These are phyloP conservation scores for Lamellibrachia columna DNA, from an alignment of 2,888 invertebrate species.

Conservation along the genomic window DNA sequence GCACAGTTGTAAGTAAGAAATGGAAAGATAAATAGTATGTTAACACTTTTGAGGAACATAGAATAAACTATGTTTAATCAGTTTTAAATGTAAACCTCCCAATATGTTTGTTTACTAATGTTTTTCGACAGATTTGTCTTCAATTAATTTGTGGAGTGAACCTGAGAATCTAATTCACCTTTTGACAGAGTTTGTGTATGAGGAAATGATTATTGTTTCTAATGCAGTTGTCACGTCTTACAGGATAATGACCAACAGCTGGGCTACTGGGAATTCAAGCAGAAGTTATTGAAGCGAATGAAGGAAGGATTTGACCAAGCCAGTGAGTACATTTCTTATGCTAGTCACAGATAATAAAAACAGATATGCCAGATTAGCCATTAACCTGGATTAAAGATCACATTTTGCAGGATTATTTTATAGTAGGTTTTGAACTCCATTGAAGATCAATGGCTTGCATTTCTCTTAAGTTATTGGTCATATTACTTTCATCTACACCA, in stretches of 20 bases:
- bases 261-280: conserved; percentile 87
- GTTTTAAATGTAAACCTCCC: neutral
- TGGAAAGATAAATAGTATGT: too few relatives aligned
- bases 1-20: too few relatives aligned
- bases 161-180: neutral
- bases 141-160: neutral
- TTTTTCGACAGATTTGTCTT: neutral
- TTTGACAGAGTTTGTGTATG: neutral
- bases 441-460: neutral
- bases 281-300: conserved; percentile 81
- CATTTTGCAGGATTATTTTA: neutral
- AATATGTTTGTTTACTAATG: neutral
- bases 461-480: neutral
- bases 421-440: neutral
- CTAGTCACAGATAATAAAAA: neutral
- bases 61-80: too few relatives aligned
- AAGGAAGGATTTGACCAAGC: conserved; percentile 88
- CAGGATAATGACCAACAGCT: conserved; percentile 67
- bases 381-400: neutral
- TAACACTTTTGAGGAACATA: too few relatives aligned
- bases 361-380: neutral
- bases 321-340: conserved; percentile 66
- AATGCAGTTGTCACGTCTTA: conserved; percentile 21
- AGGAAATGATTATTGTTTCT: neutral
- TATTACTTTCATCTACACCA: neutral